Evolutionary conservation across 2,888 invertebrate species (phyloP).

Genomic region (Brachyptera putata): DNA sequence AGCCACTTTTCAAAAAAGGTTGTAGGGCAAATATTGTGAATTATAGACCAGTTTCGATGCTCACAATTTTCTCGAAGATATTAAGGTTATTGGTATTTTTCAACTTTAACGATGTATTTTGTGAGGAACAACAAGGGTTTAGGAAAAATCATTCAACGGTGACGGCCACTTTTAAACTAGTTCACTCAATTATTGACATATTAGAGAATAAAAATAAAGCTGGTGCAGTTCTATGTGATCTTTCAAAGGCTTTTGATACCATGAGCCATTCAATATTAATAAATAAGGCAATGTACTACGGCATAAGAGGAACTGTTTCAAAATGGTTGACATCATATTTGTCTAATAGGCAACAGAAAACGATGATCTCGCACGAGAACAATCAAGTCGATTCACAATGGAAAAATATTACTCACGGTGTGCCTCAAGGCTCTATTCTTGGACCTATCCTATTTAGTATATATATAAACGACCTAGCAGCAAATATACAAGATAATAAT

Average conservation of each 20-base stretch:
- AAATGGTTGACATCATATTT: slow-evolving; percentile 1
- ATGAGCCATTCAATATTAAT: background rate
- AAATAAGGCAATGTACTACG: background rate
- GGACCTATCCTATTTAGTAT: slow-evolving; percentile 1
- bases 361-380: background rate
- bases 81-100: no score
- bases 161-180: slow-evolving; percentile 4
- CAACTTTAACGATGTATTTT: background rate
- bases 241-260: slow-evolving; percentile 18
- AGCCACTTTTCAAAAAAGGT: slow-evolving; percentile 2
- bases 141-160: background rate
- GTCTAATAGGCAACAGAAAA: background rate
- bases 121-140: slow-evolving; percentile 1
- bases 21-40: background rate
- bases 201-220: background rate
- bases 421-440: background rate
- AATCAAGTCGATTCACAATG: background rate
- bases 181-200: background rate
- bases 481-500: background rate
- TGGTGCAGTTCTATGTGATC: slow-evolving; percentile 2
- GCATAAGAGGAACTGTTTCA: background rate
- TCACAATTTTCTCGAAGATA: background rate
- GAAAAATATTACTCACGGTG: background rate
- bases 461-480: background rate
- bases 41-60: slow-evolving; percentile 2